Evolutionary conservation across 2,888 invertebrate species (phyloP).

Genomic region (Cantharis rufa): DNA sequence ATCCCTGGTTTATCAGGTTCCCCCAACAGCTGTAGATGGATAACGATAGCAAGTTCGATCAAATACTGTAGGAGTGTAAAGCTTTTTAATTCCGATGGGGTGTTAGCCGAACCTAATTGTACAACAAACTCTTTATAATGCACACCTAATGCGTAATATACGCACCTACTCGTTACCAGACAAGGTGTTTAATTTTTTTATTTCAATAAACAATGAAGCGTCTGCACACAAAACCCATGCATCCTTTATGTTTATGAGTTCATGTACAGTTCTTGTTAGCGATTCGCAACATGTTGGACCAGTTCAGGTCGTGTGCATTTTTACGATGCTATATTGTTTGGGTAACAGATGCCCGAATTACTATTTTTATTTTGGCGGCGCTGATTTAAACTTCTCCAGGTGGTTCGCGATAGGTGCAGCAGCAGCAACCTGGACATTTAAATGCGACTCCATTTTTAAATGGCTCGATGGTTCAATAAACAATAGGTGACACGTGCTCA

Average conservation of each 20-base stretch:
- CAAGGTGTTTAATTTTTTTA: conserved; percentile 26
- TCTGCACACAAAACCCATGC: conserved; percentile 17
- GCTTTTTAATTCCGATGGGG: conserved; percentile 19
- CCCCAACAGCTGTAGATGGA: conserved; percentile 35
- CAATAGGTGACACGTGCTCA: conserved; percentile 25
- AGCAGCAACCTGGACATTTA: conserved; percentile 24
- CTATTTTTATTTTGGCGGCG: conserved; percentile 29
- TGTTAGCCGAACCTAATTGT: conserved; percentile 16
- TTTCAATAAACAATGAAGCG: conserved; percentile 20
- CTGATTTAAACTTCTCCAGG: conserved; percentile 41
- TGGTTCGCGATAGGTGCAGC: conserved; percentile 36
- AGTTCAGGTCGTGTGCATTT: conserved; percentile 36
- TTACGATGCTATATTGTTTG: conserved; percentile 21
- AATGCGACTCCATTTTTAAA: conserved; percentile 46
- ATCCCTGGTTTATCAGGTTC: conserved; percentile 30
- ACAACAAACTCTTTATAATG: conserved; percentile 14
- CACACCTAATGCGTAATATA: conserved; percentile 8
- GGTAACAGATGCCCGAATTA: conserved; percentile 32
- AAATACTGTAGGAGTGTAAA: conserved; percentile 33
- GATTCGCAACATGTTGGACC: conserved; percentile 38
- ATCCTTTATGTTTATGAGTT: conserved; percentile 1
- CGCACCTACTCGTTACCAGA: conserved; percentile 22
- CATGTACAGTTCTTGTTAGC: conserved; percentile 27
- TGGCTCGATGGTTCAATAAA: conserved; percentile 34
- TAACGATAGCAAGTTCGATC: conserved; percentile 23